phyloP scores from a whole-genome alignment of 2,113 vertebrate genomes.

The Trichomycterus rosablanca region DNA sequence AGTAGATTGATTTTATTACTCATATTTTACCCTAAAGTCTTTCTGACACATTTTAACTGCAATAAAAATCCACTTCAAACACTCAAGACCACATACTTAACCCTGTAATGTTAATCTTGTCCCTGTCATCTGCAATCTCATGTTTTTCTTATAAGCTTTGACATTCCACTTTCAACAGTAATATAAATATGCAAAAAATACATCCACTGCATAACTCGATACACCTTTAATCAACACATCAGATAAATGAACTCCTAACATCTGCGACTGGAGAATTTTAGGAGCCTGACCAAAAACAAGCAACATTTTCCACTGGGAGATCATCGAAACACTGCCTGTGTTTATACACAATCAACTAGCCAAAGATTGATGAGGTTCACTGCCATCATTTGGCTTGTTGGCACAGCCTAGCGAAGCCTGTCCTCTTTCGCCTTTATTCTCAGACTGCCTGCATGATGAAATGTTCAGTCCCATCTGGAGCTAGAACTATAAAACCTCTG shows the following conservation, averaged over 20 bases:
- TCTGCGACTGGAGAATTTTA: conserved; percentile 1
- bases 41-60: no score
- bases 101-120: no score
- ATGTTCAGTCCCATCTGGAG: background rate
- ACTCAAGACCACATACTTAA: no score
- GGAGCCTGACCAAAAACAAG: background rate
- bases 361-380: conserved; percentile 7
- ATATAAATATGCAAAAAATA: background rate
- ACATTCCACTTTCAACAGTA: background rate
- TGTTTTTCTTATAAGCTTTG: background rate
- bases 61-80: no score
- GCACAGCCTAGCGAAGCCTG: background rate
- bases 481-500: background rate
- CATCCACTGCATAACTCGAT: background rate
- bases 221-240: background rate
- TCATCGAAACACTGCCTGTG: background rate
- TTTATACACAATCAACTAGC: conserved; percentile 15
- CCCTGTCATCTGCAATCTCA: background rate
- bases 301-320: background rate
- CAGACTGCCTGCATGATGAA: background rate
- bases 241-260: background rate
- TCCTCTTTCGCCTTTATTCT: background rate
- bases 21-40: no score
- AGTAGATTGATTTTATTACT: no score
- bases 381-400: conserved; percentile 1